A percentile compares a stretch with the other conserved stretches of the same genome.
Conservation (phyloP, 2,797 vertebrate genomes). For the Lophura swinhoii region DNA sequence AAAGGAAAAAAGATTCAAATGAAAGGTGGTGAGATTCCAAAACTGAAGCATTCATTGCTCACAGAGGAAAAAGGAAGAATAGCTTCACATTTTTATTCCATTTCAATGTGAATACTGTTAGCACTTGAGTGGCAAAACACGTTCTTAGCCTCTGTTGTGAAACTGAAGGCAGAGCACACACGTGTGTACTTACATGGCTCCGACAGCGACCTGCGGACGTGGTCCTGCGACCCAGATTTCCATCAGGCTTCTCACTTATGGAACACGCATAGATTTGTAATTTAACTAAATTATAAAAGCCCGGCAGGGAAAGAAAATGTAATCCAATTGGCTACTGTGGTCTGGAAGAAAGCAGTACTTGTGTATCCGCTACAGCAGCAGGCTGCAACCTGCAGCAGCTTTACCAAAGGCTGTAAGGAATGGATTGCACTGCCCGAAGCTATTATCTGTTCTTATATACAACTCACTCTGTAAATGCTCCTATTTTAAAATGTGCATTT, state of each 20-base stretch:
- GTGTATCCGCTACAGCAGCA: background rate
- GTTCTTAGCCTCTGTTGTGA: fast-evolving
- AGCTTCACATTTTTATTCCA: background rate
- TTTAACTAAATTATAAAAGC: slow-evolving; percentile 3
- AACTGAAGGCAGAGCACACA: background rate
- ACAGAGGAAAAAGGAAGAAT: background rate
- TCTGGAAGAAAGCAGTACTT: background rate
- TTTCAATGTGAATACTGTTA: background rate
- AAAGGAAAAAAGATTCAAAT: background rate
- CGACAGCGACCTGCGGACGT: background rate
- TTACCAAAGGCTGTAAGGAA: background rate
- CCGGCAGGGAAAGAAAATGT: background rate
- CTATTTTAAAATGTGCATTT: background rate
- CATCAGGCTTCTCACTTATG: background rate
- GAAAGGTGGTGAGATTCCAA: background rate
- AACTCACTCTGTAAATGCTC: background rate
- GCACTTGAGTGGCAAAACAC: background rate
- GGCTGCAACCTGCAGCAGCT: background rate
- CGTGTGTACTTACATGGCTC: background rate
- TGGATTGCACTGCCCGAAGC: background rate
- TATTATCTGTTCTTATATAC: background rate
- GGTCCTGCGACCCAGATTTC: background rate
- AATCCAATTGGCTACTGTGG: background rate
- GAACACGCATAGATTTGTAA: slow-evolving; percentile 2
- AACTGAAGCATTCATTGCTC: background rate